These are phyloP conservation scores for Alectura lathami DNA, from an alignment of 2,113 vertebrate species.

Conservation along the genomic window DNA sequence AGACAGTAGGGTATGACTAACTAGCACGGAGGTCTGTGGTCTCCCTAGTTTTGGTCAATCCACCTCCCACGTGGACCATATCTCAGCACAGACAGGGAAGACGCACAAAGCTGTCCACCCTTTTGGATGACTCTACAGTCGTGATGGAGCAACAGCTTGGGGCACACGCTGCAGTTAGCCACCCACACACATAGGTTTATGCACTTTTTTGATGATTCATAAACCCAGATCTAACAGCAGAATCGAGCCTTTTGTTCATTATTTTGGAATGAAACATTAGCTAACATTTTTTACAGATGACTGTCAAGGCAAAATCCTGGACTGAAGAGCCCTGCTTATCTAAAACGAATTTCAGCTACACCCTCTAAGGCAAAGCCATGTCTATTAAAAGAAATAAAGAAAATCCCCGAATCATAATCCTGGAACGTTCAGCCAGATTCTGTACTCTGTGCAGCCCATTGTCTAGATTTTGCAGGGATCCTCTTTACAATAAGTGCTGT, in stretches of 20 bases:
- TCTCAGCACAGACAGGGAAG: slow-evolving; percentile 27
- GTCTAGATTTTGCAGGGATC: not conserved
- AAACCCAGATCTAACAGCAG: slow-evolving; percentile 18
- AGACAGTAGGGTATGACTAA: slow-evolving; percentile 61
- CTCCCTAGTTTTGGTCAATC: slow-evolving; percentile 48
- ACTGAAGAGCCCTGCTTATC: slow-evolving; percentile 55
- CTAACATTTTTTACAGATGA: slow-evolving; percentile 69
- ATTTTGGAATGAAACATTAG: slow-evolving; percentile 54
- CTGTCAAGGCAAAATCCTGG: slow-evolving; percentile 51
- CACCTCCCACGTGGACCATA: slow-evolving; percentile 52
- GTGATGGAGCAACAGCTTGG: slow-evolving; percentile 37
- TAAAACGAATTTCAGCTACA: slow-evolving; percentile 35
- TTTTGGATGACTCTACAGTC: slow-evolving; percentile 25
- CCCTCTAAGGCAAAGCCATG: slow-evolving; percentile 41
- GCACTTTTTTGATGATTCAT: slow-evolving; percentile 68
- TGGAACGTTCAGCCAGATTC: not conserved
- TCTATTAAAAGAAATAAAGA: slow-evolving; percentile 64
- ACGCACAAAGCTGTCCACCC: slow-evolving; percentile 51
- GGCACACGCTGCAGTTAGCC: slow-evolving; percentile 37
- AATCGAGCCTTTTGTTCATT: slow-evolving; percentile 49
- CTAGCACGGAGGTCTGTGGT: slow-evolving; percentile 33
- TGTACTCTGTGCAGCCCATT: not conserved
- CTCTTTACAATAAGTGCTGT: not conserved
- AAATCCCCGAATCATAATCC: slow-evolving; percentile 27
- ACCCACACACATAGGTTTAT: slow-evolving; percentile 59